phyloP scores from a whole-genome alignment of 1,140 invertebrate species.

The Drosophila watanabei region DNA sequence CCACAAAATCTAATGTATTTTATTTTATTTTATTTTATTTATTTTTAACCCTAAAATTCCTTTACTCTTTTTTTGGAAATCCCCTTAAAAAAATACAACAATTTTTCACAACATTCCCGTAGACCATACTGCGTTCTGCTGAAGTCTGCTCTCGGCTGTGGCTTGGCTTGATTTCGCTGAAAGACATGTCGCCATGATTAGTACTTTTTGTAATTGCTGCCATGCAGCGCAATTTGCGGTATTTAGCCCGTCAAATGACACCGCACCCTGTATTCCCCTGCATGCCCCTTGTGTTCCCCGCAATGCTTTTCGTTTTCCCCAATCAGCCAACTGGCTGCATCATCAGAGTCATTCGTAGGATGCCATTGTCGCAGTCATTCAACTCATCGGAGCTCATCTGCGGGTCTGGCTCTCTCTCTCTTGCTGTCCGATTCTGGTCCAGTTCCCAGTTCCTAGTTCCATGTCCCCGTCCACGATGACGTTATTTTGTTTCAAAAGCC shows the following conservation, averaged over 20 bases:
- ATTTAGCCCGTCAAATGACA: constrained; percentile 77
- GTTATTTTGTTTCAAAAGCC: constrained; percentile 76
- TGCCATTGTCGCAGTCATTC: constrained; percentile 44
- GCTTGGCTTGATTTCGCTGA: constrained; percentile 60
- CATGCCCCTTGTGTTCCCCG: neutral
- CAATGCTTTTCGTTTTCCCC: neutral
- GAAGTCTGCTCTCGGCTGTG: constrained; percentile 41
- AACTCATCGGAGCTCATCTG: constrained; percentile 33
- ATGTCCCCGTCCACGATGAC: constrained; percentile 30
- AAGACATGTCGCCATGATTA: constrained; percentile 70
- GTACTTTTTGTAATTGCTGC: constrained; percentile 79
- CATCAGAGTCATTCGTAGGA: constrained; percentile 40
- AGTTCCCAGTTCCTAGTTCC: constrained; percentile 10
- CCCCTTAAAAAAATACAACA: constrained; percentile 11
- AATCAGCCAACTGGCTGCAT: constrained; percentile 19
- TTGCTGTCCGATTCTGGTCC: neutral
- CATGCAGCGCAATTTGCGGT: constrained; percentile 78
- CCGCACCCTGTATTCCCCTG: constrained; percentile 18
- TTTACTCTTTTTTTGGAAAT: neutral
- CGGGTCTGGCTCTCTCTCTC: neutral
- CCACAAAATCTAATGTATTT: neutral
- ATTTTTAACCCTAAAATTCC: neutral
- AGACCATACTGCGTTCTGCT: constrained; percentile 25
- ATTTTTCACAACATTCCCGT: constrained; percentile 14
- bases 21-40: neutral